Base-by-base conservation (phyloP, 2,797 vertebrate genomes). In the Acipenser oxyrinchus region DNA sequence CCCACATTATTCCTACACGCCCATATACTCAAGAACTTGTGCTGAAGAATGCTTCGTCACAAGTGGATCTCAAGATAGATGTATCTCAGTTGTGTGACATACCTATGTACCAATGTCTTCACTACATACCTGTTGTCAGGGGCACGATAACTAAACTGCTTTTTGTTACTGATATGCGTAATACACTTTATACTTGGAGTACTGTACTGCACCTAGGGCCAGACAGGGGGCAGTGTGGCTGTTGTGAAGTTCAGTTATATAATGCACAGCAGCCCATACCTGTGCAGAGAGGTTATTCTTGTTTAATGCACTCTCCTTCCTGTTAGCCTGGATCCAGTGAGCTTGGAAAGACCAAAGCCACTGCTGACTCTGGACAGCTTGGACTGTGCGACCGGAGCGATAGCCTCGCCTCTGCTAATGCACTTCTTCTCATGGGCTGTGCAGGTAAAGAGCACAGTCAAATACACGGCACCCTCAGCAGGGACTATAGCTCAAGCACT, bases 341-440 rank as follows among this genome's bases (percentile, higher is more conserved):
- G 83, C 79, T 98, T 99, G 69, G 97, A 99, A 53, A 99, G 91
- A 15, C 94, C 97, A 1, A 99, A 99, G 23, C 94, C 94, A 49
- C 97, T 99, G 90, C 96, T 99, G 72, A 99, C 97, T 6, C 96
- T 76, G 53, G 96, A 99, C 69, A 99, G 83, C 71, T 99, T 98
- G 71, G 97, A 99, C 63, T 99, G 97, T 0, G 91, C 89, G 1
- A 82, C 87, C 0, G 96, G n/a, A 7, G 85, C 87, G 57, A 92
- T 83, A 0, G 93, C 86, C 77, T 99, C 97, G 0, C 96, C 96
- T 8, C 94, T 91, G 71, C 94, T 97, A 79, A 98, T 92, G 73
- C 87, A 95, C 77, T 99, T 99, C 85, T 95, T 99, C 77, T 99
- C 97, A 59, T 98, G 94, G 61, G 88, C 95, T 99, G 75, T n/a